phyloP scores from a whole-genome alignment of 2,113 vertebrate genomes.

The Thamnophis sirtalis region DNA sequence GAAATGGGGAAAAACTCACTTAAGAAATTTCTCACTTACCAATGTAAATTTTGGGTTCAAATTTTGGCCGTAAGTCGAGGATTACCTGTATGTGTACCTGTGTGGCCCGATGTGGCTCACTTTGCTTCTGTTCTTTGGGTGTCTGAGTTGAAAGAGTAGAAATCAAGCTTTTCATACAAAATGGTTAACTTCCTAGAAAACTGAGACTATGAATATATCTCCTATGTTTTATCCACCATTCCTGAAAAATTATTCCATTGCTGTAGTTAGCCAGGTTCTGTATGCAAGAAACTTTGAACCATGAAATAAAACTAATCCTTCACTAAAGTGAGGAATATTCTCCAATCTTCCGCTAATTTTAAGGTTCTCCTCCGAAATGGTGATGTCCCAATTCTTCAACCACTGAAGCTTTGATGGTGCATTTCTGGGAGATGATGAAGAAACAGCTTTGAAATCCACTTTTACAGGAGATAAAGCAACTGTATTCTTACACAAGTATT shows the following conservation, averaged over 20 bases:
- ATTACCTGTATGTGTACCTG: no score
- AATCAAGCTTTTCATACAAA: neutral
- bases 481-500: neutral
- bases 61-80: no score
- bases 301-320: neutral
- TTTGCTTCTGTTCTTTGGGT: no score
- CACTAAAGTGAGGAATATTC: neutral
- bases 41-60: no score
- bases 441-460: neutral
- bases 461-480: neutral
- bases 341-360: neutral
- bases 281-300: neutral
- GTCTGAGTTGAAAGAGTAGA: no score
- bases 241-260: neutral
- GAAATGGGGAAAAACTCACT: no score
- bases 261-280: neutral
- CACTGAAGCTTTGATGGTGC: neutral
- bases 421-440: neutral
- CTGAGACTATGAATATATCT: neutral
- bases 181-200: neutral
- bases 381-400: neutral
- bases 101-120: no score
- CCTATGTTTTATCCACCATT: neutral
- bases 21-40: no score
- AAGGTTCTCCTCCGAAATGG: neutral